Base-by-base conservation (phyloP, 2,113 vertebrate genomes). In the Eleginops maclovinus region DNA sequence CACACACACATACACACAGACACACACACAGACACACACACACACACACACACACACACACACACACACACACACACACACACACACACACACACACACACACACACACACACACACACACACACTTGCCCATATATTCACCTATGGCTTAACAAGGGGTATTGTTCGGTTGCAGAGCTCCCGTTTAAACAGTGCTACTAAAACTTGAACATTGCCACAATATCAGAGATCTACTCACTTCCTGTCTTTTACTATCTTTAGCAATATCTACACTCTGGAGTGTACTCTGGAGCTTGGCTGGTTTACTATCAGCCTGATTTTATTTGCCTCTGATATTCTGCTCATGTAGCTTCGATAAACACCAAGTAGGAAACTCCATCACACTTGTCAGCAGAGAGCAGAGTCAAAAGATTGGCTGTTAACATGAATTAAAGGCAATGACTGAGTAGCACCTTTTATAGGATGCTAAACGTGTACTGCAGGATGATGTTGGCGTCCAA, bases 271-370 rank as follows among this genome's bases (percentile, higher is more conserved):
- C n/a, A n/a, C n/a, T n/a, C n/a, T n/a, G n/a, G n/a, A n/a, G n/a
- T n/a, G n/a, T n/a, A n/a, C n/a, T 77, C 67, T 70, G 54, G 62
- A 83, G 74, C 56, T 54, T 62, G 55, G 31, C 82, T 84, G 60
- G 28, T 81, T 75, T 67, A 65, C 51, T 15, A 70, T 79, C 68
- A 77, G 31, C 81, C 68, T 67, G 81, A 77, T 82, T 79, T 74
- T 49, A 82, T 84, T 75, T 67, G 31, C 82, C 21, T 79, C 56
- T 72, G 72, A 75, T 80, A 82, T 87, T 74, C 60, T 60, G 72
- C 79, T 76, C 26, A 11, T 69, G 77, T 72, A 54, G 44, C 74
- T 70, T 69, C 81, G 77, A 87, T 87, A 67, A 89, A 84, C 68
- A 28, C 40, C 53, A 67, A 77, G 75, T 54, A 43, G 55, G 50